Conservation (phyloP, 2,113 vertebrate genomes). For the Fukomys damarensis region DNA sequence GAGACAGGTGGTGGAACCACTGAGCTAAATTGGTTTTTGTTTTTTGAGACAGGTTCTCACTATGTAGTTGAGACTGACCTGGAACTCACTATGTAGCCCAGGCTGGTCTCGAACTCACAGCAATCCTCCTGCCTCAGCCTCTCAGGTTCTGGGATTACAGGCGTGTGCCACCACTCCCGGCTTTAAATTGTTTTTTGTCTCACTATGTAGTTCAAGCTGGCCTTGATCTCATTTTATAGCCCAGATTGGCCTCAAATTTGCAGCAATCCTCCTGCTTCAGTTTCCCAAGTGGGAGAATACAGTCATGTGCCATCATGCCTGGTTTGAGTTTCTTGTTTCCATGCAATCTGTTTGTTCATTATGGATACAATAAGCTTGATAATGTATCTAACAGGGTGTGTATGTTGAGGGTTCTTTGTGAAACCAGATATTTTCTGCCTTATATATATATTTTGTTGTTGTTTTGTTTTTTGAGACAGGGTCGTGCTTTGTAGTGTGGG, state of each 20-base stretch:
- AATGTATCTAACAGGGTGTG: background rate
- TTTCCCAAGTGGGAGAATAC: background rate
- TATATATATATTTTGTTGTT: background rate
- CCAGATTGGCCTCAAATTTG: background rate
- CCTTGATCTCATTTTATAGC: background rate
- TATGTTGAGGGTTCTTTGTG: no score
- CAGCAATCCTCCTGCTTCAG: background rate
- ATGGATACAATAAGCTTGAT: fast-evolving
- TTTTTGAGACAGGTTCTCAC: background rate
- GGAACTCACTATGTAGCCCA: background rate
- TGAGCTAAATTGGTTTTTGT: background rate
- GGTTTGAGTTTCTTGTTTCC: background rate
- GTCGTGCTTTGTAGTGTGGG: background rate
- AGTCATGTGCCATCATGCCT: background rate
- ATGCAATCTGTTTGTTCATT: background rate
- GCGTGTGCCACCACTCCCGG: background rate
- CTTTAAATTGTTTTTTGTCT: no score
- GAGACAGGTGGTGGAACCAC: no score
- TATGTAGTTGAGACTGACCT: background rate
- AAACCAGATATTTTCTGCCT: background rate
- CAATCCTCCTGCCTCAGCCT: background rate
- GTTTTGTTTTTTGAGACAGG: background rate
- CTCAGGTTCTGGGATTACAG: background rate
- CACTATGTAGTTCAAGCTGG: background rate
- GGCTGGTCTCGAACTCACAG: background rate